Percentiles rank a stretch among this genome's conserved stretches.
Evolutionary conservation across 2,797 vertebrate genomes (phyloP).

Genomic region (Pagetopsis macropterus): DNA sequence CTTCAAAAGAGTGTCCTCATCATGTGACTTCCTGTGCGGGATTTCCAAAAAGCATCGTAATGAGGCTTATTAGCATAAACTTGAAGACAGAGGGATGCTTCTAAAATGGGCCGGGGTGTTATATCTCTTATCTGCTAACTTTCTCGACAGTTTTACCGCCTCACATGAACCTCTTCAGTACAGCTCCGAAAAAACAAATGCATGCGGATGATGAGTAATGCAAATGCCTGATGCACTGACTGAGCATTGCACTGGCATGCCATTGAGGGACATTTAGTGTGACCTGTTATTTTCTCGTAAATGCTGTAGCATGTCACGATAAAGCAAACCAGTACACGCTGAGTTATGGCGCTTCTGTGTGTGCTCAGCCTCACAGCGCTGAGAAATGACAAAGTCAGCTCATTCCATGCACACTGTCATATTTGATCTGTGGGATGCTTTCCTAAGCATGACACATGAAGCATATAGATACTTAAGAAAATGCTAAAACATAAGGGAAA

Average conservation of each 20-base stretch:
- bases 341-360: constrained; percentile 38
- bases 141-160: constrained; percentile 49
- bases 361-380: constrained; percentile 34
- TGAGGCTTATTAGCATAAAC: constrained; percentile 72
- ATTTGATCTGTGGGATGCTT: constrained; percentile 42
- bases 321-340: constrained; percentile 44
- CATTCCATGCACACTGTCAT: constrained; percentile 54
- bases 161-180: constrained; percentile 28
- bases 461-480: constrained; percentile 16
- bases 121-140: constrained; percentile 41
- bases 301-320: constrained; percentile 32
- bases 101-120: constrained; percentile 35
- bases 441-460: constrained; percentile 11
- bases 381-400: constrained; percentile 34
- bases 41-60: constrained; percentile 69
- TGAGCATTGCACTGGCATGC: constrained; percentile 38
- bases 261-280: constrained; percentile 47
- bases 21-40: constrained; percentile 62
- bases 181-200: constrained; percentile 26
- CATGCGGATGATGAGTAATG: constrained; percentile 50
- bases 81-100: constrained; percentile 45
- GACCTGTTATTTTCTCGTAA: constrained; percentile 64
- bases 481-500: constrained; percentile 36
- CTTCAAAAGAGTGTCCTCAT: constrained; percentile 67
- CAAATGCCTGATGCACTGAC: constrained; percentile 42